Evolutionary conservation across 2,113 vertebrate genomes (phyloP).

Genomic region (Paralichthys olivaceus): DNA sequence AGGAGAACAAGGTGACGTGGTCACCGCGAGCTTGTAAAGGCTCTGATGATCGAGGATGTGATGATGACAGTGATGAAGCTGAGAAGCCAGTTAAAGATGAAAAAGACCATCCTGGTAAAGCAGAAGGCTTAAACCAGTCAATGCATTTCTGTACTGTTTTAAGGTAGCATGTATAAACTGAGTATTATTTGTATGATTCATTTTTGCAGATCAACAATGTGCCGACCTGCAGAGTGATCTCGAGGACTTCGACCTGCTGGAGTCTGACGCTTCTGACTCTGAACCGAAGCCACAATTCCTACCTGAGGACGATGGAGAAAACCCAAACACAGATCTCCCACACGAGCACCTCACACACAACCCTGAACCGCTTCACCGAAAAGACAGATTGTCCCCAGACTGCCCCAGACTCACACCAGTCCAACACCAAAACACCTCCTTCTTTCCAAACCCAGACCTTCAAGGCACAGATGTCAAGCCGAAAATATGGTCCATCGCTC

Average conservation of each 20-base stretch:
- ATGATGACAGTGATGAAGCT: slow-evolving; percentile 87
- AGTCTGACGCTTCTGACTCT: slow-evolving; percentile 89
- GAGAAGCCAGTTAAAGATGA: slow-evolving; percentile 82
- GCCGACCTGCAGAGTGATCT: slow-evolving; percentile 90
- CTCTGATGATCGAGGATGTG: slow-evolving; percentile 88
- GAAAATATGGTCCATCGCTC: slow-evolving; percentile 96
- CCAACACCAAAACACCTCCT: slow-evolving; percentile 79
- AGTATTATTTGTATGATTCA: background rate
- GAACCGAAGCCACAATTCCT: slow-evolving; percentile 85
- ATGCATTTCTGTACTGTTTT: background rate
- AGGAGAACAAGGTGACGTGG: slow-evolving; percentile 95
- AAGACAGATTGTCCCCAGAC: slow-evolving; percentile 81
- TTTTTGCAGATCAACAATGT: slow-evolving; percentile 56
- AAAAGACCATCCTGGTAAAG: slow-evolving; percentile 85
- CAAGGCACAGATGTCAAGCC: slow-evolving; percentile 86
- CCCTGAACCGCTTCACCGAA: slow-evolving; percentile 63
- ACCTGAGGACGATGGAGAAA: slow-evolving; percentile 64
- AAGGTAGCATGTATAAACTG: background rate
- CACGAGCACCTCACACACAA: slow-evolving; percentile 72
- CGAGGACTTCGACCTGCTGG: slow-evolving; percentile 91
- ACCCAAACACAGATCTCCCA: slow-evolving; percentile 43
- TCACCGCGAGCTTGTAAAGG: slow-evolving; percentile 90
- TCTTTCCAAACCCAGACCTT: slow-evolving; percentile 77
- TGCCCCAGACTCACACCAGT: slow-evolving; percentile 79
- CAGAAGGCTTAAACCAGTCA: background rate